A percentile compares a stretch with the other conserved stretches of the same genome.
phyloP scores from a whole-genome alignment of 2,797 vertebrate species.

The Eidolon dupreanum region DNA sequence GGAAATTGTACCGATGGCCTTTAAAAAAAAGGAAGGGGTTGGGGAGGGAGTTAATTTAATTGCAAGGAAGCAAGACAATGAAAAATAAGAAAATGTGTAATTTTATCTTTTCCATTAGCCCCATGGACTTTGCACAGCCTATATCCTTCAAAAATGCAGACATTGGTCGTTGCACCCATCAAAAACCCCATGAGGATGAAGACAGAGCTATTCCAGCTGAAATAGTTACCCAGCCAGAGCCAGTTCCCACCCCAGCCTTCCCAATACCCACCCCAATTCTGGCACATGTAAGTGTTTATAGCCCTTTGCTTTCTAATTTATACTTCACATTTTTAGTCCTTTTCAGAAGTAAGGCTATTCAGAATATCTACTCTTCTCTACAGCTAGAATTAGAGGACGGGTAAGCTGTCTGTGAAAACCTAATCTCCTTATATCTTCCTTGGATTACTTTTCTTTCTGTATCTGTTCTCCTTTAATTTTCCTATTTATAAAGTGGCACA shows the following conservation, averaged over 20 bases:
- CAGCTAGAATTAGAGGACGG: background rate
- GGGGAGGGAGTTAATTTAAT: background rate
- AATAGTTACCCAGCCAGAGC: slow-evolving; percentile 72
- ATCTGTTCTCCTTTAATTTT: background rate
- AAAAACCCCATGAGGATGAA: slow-evolving; percentile 84
- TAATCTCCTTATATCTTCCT: background rate
- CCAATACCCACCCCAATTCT: slow-evolving; percentile 39
- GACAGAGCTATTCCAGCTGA: slow-evolving; percentile 71
- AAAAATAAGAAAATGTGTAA: slow-evolving; percentile 25
- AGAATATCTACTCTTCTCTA: background rate
- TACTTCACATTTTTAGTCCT: background rate
- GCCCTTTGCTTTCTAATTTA: background rate
- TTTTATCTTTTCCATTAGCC: slow-evolving; percentile 86
- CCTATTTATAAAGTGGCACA: background rate
- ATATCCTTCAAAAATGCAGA: slow-evolving; percentile 96
- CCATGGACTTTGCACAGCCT: slow-evolving; percentile 94
- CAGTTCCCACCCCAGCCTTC: slow-evolving; percentile 47
- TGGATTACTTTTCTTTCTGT: background rate
- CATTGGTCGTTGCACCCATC: slow-evolving; percentile 92
- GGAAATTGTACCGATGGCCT: background rate
- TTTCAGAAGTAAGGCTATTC: background rate
- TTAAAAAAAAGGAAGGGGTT: background rate
- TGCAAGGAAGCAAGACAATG: background rate
- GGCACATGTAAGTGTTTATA: slow-evolving; percentile 81
- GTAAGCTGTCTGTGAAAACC: background rate